Evolutionary conservation across 1,140 invertebrate species (phyloP), one percentile per base, ranked within the genome.

Genomic region (Conus betulinus): DNA sequence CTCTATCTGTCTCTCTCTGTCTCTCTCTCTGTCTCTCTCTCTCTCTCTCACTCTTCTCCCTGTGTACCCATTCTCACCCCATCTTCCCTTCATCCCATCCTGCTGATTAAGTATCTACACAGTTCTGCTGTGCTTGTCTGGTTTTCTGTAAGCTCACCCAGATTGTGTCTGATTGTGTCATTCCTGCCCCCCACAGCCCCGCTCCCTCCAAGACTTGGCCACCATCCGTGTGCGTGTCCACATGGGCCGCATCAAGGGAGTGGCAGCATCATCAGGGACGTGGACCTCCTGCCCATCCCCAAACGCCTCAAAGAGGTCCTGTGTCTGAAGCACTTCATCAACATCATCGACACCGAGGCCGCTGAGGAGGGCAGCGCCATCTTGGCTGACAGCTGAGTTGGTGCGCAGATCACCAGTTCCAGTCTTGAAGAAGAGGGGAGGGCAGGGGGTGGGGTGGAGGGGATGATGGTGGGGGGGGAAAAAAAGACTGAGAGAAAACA

Each of bases 271-370:
- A 13, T 78, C n/a, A n/a, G 57, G 52, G n/a, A 51, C 15, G 23
- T 87, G 3, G 71, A 55, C 4, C 63, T 10, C 71, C 74, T 87
- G 51, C 85, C 85, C 10, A 11, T 87, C 5, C 85, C 85, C 39
- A 87, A 25, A 23, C 52, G 67, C 27, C 85, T 87, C 15, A 87
- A 87, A 52, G 71, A 87, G 15, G 53, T 87, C 53, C 74, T 87
- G 85, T n/a, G 67, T 11, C 74, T 87, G 20, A 78, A 79, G 20
- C 63, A 87, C 53, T 87, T 67, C 74, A 53, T 87, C 51, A 20
- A 78, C n/a, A n/a, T 6, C 15, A 87, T 87, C n/a, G 85, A 87
- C 55, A 20, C 5, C 10, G 53, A 83, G 67, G 67, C 67, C 23
- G 67, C 11, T 6, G 67, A 63, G 60, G 60, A 63, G 11, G 17